Evolutionary conservation across 2,113 vertebrate species (phyloP).

Genomic region (Ptyas mucosa): DNA sequence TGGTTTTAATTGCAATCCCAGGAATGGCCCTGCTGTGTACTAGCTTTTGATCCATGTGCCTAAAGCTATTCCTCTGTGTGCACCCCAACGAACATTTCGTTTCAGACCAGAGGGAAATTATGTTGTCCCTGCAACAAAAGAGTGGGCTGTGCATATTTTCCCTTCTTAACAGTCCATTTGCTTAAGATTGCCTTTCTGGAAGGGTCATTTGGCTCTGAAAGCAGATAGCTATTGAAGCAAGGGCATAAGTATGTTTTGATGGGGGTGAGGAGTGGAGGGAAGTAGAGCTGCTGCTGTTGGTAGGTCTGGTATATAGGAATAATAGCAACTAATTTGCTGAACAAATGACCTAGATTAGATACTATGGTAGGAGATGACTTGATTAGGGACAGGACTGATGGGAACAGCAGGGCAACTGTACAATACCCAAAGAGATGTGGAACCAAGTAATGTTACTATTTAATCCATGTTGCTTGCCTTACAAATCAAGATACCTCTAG

Average conservation of each 20-base stretch:
- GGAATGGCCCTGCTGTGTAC: not conserved
- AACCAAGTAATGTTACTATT: not conserved
- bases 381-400: not conserved
- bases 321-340: constrained; percentile 9
- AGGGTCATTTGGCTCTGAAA: not conserved
- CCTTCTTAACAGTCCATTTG: not conserved
- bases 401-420: not conserved
- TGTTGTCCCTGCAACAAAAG: not conserved
- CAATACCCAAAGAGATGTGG: not conserved
- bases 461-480: not conserved
- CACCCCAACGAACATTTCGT: not conserved
- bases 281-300: not conserved
- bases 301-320: not conserved
- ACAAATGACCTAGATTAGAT: constrained; percentile 16
- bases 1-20: not conserved
- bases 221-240: not conserved
- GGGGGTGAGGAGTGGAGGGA: not conserved
- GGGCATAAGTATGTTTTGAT: not conserved
- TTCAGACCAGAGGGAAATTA: not conserved
- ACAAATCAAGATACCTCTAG: not conserved
- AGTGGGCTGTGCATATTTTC: not conserved
- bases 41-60: not conserved
- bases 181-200: not conserved
- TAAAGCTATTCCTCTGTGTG: not conserved
- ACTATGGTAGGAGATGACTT: not conserved